Evolutionary conservation across 2,888 invertebrate genomes (phyloP), one percentile per base, ranked within the genome.

Genomic region (Drosophila eohydei): DNA sequence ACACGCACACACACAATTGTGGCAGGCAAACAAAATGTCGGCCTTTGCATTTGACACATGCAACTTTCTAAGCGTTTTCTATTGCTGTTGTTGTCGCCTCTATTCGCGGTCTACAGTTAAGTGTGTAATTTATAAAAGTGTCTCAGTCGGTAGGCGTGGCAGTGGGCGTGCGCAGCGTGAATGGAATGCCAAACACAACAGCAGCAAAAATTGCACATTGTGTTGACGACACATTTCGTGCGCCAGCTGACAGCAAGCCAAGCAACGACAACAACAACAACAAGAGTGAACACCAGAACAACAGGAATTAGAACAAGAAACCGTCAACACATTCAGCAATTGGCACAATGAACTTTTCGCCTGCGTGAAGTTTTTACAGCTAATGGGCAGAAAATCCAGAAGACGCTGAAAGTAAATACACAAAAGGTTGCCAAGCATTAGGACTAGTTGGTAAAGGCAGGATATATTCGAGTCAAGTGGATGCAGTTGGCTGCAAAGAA

Each of bases 91-190:
- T 34, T 59, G 61, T 44, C 40, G 56, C 41, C 57, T 57, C 28
- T 44, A 55, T 70, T 65, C 61, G 71, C 66, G 58, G 66, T 57
- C 69, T 78, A 78, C 68, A 79, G 86, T 73, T 85, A 88, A 88
- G 89, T 89, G 83, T 88, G 90, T 81, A 86, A 89, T 89, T 86
- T 89, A 75, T 68, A 83, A 78, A 81, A 88, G 89, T 85, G 89
- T 74, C 58, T 66, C 38, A 51, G 52, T 38, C 36, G 26, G 26
- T 38, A 51, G 34, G 50, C 50, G 50, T 32, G 43, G 44, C 59
- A 40, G 51, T 28, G 67, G 67, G 58, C 61, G 69, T 43, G 62
- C 65, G 7, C 43, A 38, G 67, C 56, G 56, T 34, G 67, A 63
- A 58, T 43, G 63, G 60, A 67, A 55, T 76, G 64, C 63, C 44